Evolutionary conservation across 2,888 invertebrate species (phyloP).

Genomic region (Heliconius hortense): DNA sequence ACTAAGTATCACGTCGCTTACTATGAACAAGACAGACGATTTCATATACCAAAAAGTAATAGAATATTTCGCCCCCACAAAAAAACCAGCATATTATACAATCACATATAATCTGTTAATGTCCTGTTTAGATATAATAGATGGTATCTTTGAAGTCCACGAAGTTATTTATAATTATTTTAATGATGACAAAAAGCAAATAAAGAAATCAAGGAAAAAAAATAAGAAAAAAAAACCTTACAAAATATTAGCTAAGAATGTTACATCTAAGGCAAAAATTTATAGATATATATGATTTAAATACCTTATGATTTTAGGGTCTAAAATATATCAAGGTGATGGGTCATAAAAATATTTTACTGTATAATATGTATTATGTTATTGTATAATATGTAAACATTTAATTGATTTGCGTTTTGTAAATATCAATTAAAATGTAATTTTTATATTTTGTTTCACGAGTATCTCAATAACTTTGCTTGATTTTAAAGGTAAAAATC

Average conservation of each 20-base stretch:
- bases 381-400: constrained; percentile 38
- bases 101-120: constrained; percentile 61
- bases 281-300: constrained; percentile 9
- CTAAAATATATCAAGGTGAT: constrained; percentile 40
- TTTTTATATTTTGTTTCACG: neutral
- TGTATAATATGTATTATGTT: constrained; percentile 24
- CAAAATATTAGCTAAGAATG: constrained; percentile 20
- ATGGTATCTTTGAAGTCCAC: constrained; percentile 60
- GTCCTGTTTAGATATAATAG: constrained; percentile 63
- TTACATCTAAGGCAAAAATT: constrained; percentile 10
- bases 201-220: constrained; percentile 43
- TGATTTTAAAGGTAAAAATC: neutral
- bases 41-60: constrained; percentile 45
- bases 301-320: neutral
- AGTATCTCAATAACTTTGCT: constrained; percentile 27
- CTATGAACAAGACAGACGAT: neutral
- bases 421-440: constrained; percentile 68
- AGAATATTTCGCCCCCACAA: constrained; percentile 53
- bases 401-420: constrained; percentile 50
- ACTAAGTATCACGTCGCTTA: constrained; percentile 43
- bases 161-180: constrained; percentile 54
- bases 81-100: constrained; percentile 62
- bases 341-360: constrained; percentile 38
- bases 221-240: constrained; percentile 36
- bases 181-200: constrained; percentile 41